Evolutionary conservation across 2,113 vertebrate genomes (phyloP), one percentile per base, ranked within the genome.

Genomic region (Zootoca vivipara): DNA sequence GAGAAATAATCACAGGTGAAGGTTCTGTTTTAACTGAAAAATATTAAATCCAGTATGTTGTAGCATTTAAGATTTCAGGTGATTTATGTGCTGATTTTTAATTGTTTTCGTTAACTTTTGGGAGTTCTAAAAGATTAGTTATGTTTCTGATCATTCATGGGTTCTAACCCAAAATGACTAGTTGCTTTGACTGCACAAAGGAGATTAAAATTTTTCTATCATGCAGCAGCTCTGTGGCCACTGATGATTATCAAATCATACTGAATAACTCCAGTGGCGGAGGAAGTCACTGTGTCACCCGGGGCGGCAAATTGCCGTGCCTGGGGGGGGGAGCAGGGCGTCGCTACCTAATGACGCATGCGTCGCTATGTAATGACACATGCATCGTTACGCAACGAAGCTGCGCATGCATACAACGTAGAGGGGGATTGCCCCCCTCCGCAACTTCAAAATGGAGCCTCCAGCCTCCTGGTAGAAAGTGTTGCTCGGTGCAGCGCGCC

Each of bases 1-100:
- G 80, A 90, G 24, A 88, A 87, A 87, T 2, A 75, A 92, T 4
- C 75, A 92, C 77, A 96, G 58, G 92, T 82, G 94, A 58, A n/a
- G 5, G 81, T 82, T 33, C 82, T 0, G 0, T 92, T 69, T 95
- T 82, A 90, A 87, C 70, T n/a, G 58, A 62, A 62, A 16, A 62
- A 62, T 62, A 62, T 62, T 62, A 62, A 62, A 62, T 20, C 3
- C 22, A 12, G 1, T 5, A 87, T 62, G 64, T 72, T 38, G 52
- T 42, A 52, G 52, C 83, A 79, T 0, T 18, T 13, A 80, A 58
- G 26, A 26, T 24, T 62, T 80, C 8, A 87, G 35, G 30, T 89
- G 52, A 86, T 86, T 81, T 64, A 74, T 70, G 62, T 62, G 20
- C 24, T 62, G 7, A 75, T 46, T 87, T 38, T 80, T 62, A 79